Evolutionary conservation across 1,140 invertebrate species (phyloP).

Genomic region (Psilanteris sp.): DNA sequence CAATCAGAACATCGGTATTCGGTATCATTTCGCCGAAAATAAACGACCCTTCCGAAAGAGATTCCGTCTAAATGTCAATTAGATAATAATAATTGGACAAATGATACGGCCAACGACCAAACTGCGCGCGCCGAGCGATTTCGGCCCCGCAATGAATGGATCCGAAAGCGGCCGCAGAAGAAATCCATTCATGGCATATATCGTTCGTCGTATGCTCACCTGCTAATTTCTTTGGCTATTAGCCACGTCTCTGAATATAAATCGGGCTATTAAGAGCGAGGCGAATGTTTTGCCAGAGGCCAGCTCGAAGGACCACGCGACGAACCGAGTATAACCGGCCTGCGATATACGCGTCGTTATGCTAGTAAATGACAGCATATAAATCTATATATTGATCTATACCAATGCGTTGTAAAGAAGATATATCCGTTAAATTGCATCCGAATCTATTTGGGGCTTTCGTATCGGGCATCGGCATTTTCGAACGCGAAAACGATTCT

Average conservation of each 20-base stretch:
- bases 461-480: conserved; percentile 14
- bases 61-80: no score
- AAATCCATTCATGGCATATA: conserved; percentile 23
- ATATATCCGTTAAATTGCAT: conserved; percentile 44
- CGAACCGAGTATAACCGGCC: conserved; percentile 48
- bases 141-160: no score
- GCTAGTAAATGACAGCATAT: conserved; percentile 45
- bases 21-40: no score
- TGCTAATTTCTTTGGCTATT: conserved; percentile 57
- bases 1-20: no score
- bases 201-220: conserved; percentile 40
- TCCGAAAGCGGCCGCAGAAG: conserved; percentile 6
- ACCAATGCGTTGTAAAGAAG: conserved; percentile 45
- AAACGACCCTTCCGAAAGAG: no score
- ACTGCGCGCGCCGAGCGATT: no score
- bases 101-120: no score
- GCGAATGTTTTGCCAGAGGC: conserved; percentile 38
- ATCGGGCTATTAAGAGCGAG: conserved; percentile 55
- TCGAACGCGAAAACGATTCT: not conserved
- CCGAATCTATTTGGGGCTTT: conserved; percentile 33
- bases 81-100: no score
- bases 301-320: conserved; percentile 43
- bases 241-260: conserved; percentile 56
- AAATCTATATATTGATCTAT: conserved; percentile 43
- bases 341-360: conserved; percentile 44